Percentiles rank a stretch among this genome's conserved stretches.
These are phyloP conservation scores for Capromys pilorides DNA, from an alignment of 2,797 vertebrate species.

Conservation along the genomic window DNA sequence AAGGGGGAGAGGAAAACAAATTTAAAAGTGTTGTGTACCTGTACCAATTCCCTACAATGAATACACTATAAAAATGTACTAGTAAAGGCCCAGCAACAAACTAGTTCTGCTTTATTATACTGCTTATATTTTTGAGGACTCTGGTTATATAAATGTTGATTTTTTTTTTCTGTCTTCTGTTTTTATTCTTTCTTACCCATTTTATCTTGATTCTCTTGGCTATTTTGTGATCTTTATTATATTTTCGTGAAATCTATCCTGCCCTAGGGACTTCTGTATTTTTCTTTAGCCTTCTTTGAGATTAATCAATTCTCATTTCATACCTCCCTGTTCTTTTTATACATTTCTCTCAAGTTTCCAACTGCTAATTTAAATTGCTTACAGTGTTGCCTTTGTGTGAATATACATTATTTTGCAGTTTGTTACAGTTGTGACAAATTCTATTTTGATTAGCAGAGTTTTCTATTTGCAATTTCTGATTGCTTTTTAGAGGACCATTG, in stretches of 20 bases:
- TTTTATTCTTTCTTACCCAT: background rate
- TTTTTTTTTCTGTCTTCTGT: background rate
- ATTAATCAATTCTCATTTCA: background rate
- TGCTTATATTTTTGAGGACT: background rate
- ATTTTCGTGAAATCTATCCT: background rate
- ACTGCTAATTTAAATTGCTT: background rate
- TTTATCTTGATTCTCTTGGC: background rate
- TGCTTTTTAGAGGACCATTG: background rate
- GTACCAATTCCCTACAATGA: background rate
- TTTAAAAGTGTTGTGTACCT: background rate
- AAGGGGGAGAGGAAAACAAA: background rate
- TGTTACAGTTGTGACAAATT: background rate
- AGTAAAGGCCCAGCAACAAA: background rate
- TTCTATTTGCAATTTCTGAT: background rate
- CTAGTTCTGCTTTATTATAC: background rate
- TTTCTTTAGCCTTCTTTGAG: background rate
- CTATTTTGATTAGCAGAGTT: background rate
- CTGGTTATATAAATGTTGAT: background rate
- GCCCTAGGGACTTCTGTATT: background rate
- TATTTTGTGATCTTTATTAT: background rate
- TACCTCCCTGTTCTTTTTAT: background rate
- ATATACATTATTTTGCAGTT: background rate
- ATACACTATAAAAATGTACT: background rate
- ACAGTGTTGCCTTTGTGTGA: background rate
- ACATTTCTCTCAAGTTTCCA: conserved; percentile 5